Evolutionary conservation across 2,113 vertebrate genomes (phyloP), one percentile per base, ranked within the genome.

Genomic region (Gambusia affinis): DNA sequence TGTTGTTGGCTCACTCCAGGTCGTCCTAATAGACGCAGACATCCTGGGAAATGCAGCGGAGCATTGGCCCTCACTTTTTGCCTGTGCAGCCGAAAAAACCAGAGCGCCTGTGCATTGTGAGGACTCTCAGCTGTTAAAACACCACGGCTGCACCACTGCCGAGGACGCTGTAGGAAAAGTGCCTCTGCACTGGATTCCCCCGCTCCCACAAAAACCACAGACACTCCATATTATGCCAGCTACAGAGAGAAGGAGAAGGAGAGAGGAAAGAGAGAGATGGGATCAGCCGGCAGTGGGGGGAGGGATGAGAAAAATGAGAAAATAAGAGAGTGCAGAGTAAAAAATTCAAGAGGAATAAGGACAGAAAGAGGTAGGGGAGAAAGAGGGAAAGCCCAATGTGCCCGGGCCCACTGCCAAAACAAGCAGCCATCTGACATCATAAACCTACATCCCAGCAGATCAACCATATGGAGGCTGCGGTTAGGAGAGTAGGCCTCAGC

Each of bases 61-160:
- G 86, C 73, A 64, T 75, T 87, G 88, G 87, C 83, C 84, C 84
- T 87, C 85, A 77, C 74, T 80, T 92, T 92, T 89, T 92, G 91
- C 87, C 89, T 87, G 84, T 85, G 44, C 92, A 93, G 93, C 87
- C 91, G 76, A 93, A 93, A 94, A 93, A 89, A 83, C 89, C 84
- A 35, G 86, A 89, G 82, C 64, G 88, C 91, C 92, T 91, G 89
- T 90, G 93, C 92, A 88, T 89, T 87, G 89, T 94, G 94, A 95
- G 94, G 93, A 92, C 93, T 94, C 91, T 95, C 94, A 95, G 94
- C 94, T 95, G 94, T 95, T 94, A 91, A 94, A 95, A 95, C 94
- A 95, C 90, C 88, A 86, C 76, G 75, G 91, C 91, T 92, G 89
- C 87, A 89, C 91, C 85, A 89, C 90, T 62, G 83, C 86, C 87